phyloP scores from a whole-genome alignment of 2,113 vertebrate species.

The Gambusia affinis region DNA sequence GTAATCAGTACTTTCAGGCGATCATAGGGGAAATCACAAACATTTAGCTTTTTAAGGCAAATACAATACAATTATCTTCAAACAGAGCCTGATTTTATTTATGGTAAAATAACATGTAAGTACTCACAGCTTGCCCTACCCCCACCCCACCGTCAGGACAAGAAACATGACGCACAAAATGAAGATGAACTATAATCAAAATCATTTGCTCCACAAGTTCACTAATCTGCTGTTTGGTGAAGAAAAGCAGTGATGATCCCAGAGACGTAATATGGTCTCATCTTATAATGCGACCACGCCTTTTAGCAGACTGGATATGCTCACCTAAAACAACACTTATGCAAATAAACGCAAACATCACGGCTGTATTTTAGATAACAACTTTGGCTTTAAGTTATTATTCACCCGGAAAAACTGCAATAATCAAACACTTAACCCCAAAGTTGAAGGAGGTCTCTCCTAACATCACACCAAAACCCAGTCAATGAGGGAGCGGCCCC shows the following conservation, averaged over 20 bases:
- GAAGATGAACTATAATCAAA: slow-evolving; percentile 35
- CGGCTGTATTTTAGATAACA: neutral
- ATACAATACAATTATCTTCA: neutral
- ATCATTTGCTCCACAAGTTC: slow-evolving; percentile 28
- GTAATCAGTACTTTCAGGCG: slow-evolving; percentile 35
- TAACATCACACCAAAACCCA: slow-evolving; percentile 66
- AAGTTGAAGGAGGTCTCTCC: slow-evolving; percentile 66
- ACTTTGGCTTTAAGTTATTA: neutral
- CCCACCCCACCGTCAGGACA: neutral
- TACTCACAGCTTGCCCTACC: slow-evolving; percentile 5
- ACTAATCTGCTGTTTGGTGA: slow-evolving; percentile 9
- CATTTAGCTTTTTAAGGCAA: slow-evolving; percentile 24
- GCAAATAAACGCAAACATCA: neutral
- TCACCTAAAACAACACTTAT: neutral
- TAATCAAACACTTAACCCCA: slow-evolving; percentile 57
- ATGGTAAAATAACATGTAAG: slow-evolving; percentile 11
- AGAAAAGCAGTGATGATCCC: neutral
- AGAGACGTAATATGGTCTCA: neutral
- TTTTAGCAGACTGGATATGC: neutral
- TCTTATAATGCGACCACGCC: neutral
- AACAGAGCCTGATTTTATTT: slow-evolving; percentile 25
- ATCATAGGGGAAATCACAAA: slow-evolving; percentile 59
- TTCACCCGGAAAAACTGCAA: neutral
- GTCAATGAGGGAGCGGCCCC: slow-evolving; percentile 45
- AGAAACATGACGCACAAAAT: slow-evolving; percentile 26